Percentiles rank a stretch among this genome's conserved stretches.
Evolutionary conservation across 2,113 vertebrate species (phyloP).

Genomic region (Pygoscelis antarcticus): DNA sequence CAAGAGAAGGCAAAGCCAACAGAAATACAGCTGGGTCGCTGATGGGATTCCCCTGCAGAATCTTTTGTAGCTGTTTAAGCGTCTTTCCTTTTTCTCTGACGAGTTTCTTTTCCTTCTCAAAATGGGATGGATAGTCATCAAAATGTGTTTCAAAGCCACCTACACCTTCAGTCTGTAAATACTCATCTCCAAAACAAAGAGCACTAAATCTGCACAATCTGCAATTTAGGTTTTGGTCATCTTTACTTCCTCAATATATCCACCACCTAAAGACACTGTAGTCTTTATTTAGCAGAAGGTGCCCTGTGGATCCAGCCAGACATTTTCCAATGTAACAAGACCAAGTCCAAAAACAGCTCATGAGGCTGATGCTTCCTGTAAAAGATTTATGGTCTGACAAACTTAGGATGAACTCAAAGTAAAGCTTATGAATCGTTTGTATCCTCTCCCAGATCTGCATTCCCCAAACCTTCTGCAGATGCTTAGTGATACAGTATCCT

Average conservation of each 20-base stretch:
- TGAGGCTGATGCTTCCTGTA: not conserved
- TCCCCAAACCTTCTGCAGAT: not conserved
- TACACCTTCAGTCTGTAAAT: not conserved
- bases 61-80: not conserved
- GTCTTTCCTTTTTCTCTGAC: not conserved
- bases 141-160: not conserved
- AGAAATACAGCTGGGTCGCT: not conserved
- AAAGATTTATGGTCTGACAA: not conserved
- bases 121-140: not conserved
- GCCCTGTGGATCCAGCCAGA: not conserved
- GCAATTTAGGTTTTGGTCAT: not conserved
- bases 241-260: not conserved
- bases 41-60: not conserved
- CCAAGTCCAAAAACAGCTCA: not conserved
- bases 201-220: not conserved
- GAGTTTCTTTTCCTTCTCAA: not conserved
- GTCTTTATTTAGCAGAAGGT: not conserved
- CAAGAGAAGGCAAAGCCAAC: not conserved
- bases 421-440: not conserved
- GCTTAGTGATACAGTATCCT: not conserved
- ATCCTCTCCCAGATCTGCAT: not conserved
- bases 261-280: not conserved
- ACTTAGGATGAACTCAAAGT: accelerated
- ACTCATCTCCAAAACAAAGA: not conserved
- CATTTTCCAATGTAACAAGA: not conserved